Percentiles rank a stretch among this genome's conserved stretches.
Conservation (phyloP, 2,797 vertebrate genomes). For the Simalia tracyae region DNA sequence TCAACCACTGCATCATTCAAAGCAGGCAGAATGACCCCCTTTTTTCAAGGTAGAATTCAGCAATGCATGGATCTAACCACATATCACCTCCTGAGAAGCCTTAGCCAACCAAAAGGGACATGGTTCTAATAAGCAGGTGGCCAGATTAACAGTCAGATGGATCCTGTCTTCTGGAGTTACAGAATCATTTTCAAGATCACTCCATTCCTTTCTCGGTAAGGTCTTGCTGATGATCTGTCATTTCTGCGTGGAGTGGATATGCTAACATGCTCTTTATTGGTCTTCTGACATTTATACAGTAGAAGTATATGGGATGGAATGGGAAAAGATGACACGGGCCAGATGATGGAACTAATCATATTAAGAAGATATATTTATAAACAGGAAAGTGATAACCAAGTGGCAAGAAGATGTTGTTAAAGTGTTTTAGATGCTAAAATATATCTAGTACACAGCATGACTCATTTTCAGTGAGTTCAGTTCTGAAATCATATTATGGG, state of each 20-base stretch:
- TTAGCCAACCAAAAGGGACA: no score
- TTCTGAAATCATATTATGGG: conserved; percentile 42
- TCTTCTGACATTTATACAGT: background rate
- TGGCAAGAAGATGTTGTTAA: background rate
- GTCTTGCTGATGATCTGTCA: background rate
- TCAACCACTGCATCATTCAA: no score
- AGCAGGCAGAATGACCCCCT: no score
- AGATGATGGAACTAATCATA: background rate
- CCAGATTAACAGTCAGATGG: background rate
- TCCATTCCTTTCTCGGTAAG: background rate
- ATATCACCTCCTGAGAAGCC: no score
- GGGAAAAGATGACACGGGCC: background rate
- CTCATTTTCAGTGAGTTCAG: background rate
- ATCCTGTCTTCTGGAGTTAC: background rate
- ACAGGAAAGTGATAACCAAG: background rate
- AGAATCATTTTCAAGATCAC: background rate
- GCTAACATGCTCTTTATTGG: background rate
- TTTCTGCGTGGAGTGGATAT: background rate
- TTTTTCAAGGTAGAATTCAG: no score
- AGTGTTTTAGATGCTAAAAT: background rate
- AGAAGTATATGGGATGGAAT: background rate
- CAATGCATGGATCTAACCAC: no score
- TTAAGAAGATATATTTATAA: background rate
- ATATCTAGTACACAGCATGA: background rate
- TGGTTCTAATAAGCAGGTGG: no score